A percentile compares a stretch with the other conserved stretches of the same genome.
Conservation (phyloP, 2,888 invertebrate species). For the Venustoraphidia nigricollis region DNA sequence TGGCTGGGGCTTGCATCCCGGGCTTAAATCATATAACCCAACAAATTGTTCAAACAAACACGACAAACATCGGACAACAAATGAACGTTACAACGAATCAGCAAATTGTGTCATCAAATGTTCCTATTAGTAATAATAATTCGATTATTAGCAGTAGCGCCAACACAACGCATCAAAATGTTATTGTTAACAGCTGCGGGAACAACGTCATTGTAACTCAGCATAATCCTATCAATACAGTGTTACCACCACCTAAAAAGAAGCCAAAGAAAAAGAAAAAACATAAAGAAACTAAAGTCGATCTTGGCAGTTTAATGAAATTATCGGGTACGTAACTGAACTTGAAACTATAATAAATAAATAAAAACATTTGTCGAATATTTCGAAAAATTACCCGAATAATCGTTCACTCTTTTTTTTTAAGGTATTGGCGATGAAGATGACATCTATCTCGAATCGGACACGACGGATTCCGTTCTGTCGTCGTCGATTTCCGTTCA, state of each 20-base stretch:
- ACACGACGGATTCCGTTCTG: slow-evolving; percentile 18
- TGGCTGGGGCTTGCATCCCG: background rate
- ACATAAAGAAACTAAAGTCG: slow-evolving; percentile 38
- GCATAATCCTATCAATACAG: slow-evolving; percentile 6
- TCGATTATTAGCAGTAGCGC: background rate
- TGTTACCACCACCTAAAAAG: slow-evolving; percentile 30
- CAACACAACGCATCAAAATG: slow-evolving; percentile 7
- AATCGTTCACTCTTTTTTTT: slow-evolving; percentile 2
- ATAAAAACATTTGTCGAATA: too few species aligned
- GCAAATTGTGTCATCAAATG: too few species aligned
- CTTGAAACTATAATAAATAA: too few species aligned
- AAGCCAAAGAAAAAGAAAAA: slow-evolving; percentile 39
- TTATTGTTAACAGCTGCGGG: slow-evolving; percentile 8
- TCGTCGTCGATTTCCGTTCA: too few species aligned
- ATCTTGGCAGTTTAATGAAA: slow-evolving; percentile 59
- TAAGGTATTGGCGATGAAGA: slow-evolving; percentile 46
- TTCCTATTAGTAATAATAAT: background rate
- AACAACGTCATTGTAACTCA: slow-evolving; percentile 6
- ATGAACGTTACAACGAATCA: background rate
- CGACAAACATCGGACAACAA: background rate
- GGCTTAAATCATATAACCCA: slow-evolving; percentile 1
- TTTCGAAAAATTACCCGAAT: background rate
- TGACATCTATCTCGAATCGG: slow-evolving; percentile 34
- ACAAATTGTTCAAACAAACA: slow-evolving; percentile 1
- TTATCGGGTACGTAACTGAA: slow-evolving; percentile 35